Conservation (phyloP, 64 coral and sea anemone genomes). For the Montipora capricornis region DNA sequence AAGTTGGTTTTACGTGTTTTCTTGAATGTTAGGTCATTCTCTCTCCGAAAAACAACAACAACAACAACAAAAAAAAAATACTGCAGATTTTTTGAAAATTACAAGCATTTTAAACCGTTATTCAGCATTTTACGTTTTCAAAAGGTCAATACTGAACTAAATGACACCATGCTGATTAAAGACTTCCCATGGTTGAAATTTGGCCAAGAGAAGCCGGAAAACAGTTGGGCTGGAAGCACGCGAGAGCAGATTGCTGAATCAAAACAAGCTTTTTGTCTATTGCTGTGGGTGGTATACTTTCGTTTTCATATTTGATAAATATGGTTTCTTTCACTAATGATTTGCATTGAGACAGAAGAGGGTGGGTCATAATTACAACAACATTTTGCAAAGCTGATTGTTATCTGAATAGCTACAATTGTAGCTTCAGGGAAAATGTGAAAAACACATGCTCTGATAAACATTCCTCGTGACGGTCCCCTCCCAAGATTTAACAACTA, state of each 20-base stretch:
- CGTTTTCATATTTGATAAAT: not conserved
- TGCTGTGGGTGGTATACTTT: not conserved
- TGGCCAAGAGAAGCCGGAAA: not conserved
- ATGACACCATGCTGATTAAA: not conserved
- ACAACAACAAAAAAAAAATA: not conserved
- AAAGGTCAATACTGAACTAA: not conserved
- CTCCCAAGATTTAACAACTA: constrained; percentile 13
- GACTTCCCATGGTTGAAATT: not conserved
- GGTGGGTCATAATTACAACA: too few relatives aligned
- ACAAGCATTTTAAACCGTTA: not conserved
- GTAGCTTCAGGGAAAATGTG: not conserved
- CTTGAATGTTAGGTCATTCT: too few relatives aligned
- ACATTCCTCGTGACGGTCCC: not conserved
- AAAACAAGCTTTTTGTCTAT: not conserved
- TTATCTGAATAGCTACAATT: too few relatives aligned
- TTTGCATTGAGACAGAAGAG: not conserved
- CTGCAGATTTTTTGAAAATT: not conserved
- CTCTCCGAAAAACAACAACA: not conserved
- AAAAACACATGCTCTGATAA: constrained; percentile 19
- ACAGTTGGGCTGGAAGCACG: not conserved
- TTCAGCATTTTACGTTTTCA: not conserved
- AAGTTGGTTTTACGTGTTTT: not conserved
- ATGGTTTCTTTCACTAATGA: not conserved
- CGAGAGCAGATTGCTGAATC: too few relatives aligned
- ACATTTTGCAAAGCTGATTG: too few relatives aligned